These are phyloP conservation scores for Steinernema feltiae DNA, from an alignment of 1,140 invertebrate species.

Conservation along the genomic window DNA sequence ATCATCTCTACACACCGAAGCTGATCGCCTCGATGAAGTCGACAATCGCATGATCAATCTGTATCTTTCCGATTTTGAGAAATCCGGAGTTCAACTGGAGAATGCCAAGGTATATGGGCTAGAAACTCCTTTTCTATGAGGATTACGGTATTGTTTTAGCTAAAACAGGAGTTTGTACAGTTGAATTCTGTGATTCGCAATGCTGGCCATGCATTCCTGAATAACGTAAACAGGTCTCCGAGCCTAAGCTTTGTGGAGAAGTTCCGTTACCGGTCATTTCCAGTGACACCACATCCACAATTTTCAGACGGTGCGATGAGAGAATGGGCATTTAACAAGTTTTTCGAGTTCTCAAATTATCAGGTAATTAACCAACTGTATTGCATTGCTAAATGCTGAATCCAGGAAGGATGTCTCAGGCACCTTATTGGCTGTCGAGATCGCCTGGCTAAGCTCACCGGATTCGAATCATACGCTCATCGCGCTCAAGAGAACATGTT, in stretches of 20 bases:
- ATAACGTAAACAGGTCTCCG: not conserved
- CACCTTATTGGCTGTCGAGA: slow-evolving; percentile 39
- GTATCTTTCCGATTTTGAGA: slow-evolving; percentile 37
- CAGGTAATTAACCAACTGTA: slow-evolving; percentile 25
- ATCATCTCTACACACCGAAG: slow-evolving; percentile 27
- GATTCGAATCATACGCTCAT: slow-evolving; percentile 52
- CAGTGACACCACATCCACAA: slow-evolving; percentile 23
- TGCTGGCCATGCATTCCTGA: slow-evolving; percentile 21
- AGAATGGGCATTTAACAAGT: slow-evolving; percentile 25
- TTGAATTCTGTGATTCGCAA: slow-evolving; percentile 28
- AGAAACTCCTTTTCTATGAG: no score
- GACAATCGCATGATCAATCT: slow-evolving; percentile 29
- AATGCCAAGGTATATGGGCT: slow-evolving; percentile 30
- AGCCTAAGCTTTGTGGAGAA: not conserved
- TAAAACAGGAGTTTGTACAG: slow-evolving; percentile 28
- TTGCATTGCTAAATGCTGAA: not conserved
- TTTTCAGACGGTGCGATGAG: no score
- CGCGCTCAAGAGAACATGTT: slow-evolving; percentile 50
- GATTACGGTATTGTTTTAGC: no score
- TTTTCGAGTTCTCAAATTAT: slow-evolving; percentile 23
- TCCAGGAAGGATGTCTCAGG: slow-evolving; percentile 42
- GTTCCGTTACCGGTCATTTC: slow-evolving; percentile 29
- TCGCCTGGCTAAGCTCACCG: slow-evolving; percentile 48
- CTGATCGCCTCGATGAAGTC: slow-evolving; percentile 25
- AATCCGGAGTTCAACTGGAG: slow-evolving; percentile 34